Base-by-base conservation (phyloP, 2,888 invertebrate species). In the Drosophila merina region DNA sequence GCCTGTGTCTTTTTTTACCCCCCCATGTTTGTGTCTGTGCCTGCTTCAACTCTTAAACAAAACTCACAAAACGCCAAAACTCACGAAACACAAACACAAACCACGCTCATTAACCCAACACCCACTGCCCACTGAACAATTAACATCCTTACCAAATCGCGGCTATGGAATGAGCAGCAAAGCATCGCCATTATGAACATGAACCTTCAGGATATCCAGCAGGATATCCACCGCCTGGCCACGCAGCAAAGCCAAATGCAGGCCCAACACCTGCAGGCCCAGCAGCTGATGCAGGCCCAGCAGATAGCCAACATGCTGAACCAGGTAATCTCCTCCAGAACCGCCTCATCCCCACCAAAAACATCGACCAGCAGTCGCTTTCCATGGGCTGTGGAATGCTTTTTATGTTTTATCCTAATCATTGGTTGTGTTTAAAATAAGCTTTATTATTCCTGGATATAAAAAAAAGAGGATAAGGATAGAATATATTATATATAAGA, bases 181-280 rank as follows among this genome's bases (percentile, higher is more conserved):
- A 92, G 91, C 87, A 91, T 92, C 84, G 91, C 91, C 79, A 88
- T 90, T 73, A 97, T 98, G 95, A 98, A 98, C 93, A 95, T 94
- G 93, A 98, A 96, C 93, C 95, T 98, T 89, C 96, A 96, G 91
- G 98, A 98, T 93, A 96, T 98, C 89, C 98, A 98, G 93, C 96
- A 96, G 76, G 98, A 98, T 92, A 97, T 98, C 90, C 96, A 97
- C 92, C 94, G 97, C 84, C 93, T 98, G 79, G 95, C 97, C 69
- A 95, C 94, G 74, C 97, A 97, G 89, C 96, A 96, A 90, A 95
- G 94, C 91, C 95, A 95, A 92, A 95, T 96, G 84, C 95, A 94
- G 90, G 93, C 93, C 45, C 92, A 93, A 75, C 93, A 94, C 81
- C 93, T 94, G 81, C 94, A 94, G 78, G 91, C 92, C 58, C 93